Evolutionary conservation across 1,140 invertebrate species (phyloP).

Genomic region (Bombus pyrosoma): DNA sequence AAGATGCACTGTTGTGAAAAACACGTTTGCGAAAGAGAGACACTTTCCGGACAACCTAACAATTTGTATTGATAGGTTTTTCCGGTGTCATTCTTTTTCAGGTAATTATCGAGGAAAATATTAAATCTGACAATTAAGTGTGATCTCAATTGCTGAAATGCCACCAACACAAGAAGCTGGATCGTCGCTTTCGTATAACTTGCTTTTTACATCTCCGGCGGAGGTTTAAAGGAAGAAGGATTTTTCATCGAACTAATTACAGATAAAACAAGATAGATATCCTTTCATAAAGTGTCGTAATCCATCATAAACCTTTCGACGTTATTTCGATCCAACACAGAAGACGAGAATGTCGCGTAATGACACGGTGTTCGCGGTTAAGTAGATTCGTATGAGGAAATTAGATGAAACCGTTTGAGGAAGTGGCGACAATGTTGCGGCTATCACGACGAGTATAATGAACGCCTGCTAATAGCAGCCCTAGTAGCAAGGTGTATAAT

Average conservation of each 20-base stretch:
- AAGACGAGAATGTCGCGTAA: not conserved
- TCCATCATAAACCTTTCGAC: not conserved
- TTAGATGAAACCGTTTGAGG: conserved; percentile 43
- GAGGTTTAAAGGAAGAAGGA: no score
- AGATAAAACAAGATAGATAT: not conserved
- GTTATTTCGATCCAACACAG: not conserved
- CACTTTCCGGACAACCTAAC: no score
- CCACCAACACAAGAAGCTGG: no score
- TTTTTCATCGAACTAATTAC: not conserved
- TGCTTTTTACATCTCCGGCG: no score
- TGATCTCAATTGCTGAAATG: no score
- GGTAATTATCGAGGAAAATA: no score
- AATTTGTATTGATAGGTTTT: no score
- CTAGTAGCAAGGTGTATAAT: conserved; percentile 38
- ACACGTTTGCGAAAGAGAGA: no score
- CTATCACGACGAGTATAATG: conserved; percentile 45
- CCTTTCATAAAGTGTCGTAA: not conserved
- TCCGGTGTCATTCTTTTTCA: no score
- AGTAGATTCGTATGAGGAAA: conserved; percentile 29
- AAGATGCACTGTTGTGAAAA: no score
- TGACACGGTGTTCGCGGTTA: not conserved
- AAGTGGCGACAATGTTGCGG: conserved; percentile 41
- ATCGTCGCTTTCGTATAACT: no score
- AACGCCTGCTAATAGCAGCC: conserved; percentile 39
- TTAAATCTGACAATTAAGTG: no score